Evolutionary conservation across 2,888 invertebrate genomes (phyloP), one percentile per base, ranked within the genome.

Genomic region (Neoaliturus tenellus): DNA sequence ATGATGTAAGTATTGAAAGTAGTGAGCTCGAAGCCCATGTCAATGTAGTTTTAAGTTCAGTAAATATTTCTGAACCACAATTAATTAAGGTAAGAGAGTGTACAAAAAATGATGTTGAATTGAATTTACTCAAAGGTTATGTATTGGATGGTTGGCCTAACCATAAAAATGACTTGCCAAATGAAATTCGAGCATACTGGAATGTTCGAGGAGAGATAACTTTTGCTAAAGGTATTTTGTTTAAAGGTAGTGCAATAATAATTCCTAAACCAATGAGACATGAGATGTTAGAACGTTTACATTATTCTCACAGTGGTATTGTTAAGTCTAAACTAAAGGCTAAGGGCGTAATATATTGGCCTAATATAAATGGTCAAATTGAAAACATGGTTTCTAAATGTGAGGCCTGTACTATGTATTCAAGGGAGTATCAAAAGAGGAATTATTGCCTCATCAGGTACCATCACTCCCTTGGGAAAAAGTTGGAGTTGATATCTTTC

Each of bases 401-500:
- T 62, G 62, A 62, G 25, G n/a, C 62, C 25, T 62, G 62, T 25
- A 12, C 31, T 3, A 23, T 31, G 5, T 62, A 23, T 62, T 62
- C 62, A 23, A 62, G 25, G 25, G n/a, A 23, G 10, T 62, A 62
- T 62, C 62, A 62, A 62, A 48, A 62, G 62, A 28, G 62, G 31
- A 62, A 62, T 31, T 62, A 12, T 23, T 62, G 25, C 62, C 62
- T 31, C 62, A 62, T 62, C 28, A 62, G 31, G 62, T 62, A 62
- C 62, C 62, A 25, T 23, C 25, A 25, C 25, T 62, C 10, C 31
- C 62, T 17, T 62, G 62, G 62, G 62, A 62, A 62, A 62, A 62
- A n/a, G 17, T 62, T 23, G 25, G 62, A 12, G 8, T 17, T 5
- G 86, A 87, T 67, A 84, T 86, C 25, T 86, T 83, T 67, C 82